These are phyloP conservation scores for Conger conger DNA, from an alignment of 2,113 vertebrate species.

Conservation along the genomic window DNA sequence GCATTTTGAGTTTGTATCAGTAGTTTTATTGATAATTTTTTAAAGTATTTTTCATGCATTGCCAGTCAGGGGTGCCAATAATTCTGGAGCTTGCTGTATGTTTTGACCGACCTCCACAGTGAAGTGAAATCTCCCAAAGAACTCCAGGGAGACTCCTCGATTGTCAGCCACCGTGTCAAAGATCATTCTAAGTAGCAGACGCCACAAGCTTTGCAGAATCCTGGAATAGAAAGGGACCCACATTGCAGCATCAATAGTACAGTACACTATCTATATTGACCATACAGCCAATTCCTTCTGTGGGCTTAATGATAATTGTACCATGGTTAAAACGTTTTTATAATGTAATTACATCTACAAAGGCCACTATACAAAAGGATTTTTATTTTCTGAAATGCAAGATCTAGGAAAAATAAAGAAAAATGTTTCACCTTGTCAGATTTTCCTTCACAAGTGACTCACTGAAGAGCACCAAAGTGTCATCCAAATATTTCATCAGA, in stretches of 20 bases:
- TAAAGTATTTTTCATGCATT: no score
- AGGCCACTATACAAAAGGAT: not conserved
- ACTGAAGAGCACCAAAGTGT: conserved; percentile 77
- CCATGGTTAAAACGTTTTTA: not conserved
- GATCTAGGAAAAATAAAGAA: not conserved
- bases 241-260: conserved; percentile 17
- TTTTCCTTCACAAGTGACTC: conserved; percentile 79
- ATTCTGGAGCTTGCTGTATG: no score
- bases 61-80: no score
- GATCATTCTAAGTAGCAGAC: conserved; percentile 80
- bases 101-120: conserved; percentile 75
- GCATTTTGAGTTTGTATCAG: no score
- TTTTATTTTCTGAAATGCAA: not conserved
- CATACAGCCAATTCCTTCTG: not conserved
- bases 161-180: conserved; percentile 76
- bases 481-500: conserved; percentile 84
- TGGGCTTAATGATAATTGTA: not conserved
- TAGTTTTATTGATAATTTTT: no score
- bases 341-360: not conserved
- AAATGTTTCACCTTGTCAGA: conserved; percentile 69
- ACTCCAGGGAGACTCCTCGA: conserved; percentile 80
- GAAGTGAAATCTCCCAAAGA: conserved; percentile 85
- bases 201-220: conserved; percentile 81
- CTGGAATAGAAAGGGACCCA: conserved; percentile 48
- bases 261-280: not conserved